Evolutionary conservation across 2,113 vertebrate genomes (phyloP).

Genomic region (Microcebus jonahi): DNA sequence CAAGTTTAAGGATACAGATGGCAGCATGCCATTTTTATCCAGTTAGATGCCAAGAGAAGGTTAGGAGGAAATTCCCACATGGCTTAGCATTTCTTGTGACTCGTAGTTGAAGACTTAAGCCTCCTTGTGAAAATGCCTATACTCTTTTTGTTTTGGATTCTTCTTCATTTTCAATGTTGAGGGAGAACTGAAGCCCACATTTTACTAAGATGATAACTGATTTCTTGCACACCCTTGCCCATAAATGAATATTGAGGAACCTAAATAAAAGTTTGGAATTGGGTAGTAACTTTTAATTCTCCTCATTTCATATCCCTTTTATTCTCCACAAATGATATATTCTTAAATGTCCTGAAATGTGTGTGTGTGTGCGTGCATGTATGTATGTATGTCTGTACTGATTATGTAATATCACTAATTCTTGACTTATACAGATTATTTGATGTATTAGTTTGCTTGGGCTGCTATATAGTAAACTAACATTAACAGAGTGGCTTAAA

Average conservation of each 20-base stretch:
- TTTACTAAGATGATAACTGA: neutral
- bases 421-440: neutral
- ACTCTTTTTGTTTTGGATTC: neutral
- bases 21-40: neutral
- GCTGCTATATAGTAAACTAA: neutral
- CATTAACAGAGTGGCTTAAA: neutral
- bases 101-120: constrained; percentile 22
- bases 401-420: neutral
- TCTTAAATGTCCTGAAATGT: neutral
- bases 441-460: neutral
- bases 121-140: neutral
- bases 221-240: neutral
- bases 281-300: neutral
- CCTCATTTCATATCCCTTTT: neutral
- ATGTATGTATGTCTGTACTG: neutral
- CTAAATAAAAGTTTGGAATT: neutral
- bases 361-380: neutral
- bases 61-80: neutral
- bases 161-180: neutral
- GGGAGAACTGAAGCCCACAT: neutral
- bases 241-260: neutral
- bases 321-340: neutral
- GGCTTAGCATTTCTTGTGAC: constrained; percentile 54
- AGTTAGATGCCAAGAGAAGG: neutral
- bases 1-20: constrained; percentile 13